Evolutionary conservation across 2,888 invertebrate genomes (phyloP).

Genomic region (Chloroclystis v-ata): DNA sequence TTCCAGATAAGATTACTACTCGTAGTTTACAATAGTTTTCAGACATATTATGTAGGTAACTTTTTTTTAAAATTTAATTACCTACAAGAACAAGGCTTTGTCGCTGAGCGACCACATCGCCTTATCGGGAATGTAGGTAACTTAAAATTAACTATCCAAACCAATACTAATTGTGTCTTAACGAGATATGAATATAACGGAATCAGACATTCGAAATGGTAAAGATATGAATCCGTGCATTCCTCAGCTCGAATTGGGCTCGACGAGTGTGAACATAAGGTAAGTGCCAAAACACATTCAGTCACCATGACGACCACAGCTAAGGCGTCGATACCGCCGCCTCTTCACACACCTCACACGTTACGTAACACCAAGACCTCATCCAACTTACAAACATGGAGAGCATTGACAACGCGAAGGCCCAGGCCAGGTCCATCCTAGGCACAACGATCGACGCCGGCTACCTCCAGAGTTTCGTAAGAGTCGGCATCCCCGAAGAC

Average conservation of each 20-base stretch:
- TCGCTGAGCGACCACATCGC: no score
- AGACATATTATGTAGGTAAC: no score
- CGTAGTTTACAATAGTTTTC: no score
- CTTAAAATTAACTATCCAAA: no score
- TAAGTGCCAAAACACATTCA: conserved; percentile 66
- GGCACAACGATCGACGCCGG: conserved; percentile 84
- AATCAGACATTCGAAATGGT: no score
- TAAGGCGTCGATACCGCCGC: conserved; percentile 66
- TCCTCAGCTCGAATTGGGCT: conserved; percentile 26
- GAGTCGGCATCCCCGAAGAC: conserved; percentile 80
- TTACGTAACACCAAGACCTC: conserved; percentile 50
- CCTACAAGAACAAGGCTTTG: no score
- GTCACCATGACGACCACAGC: conserved; percentile 68
- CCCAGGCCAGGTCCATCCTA: conserved; percentile 79
- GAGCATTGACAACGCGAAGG: conserved; percentile 59
- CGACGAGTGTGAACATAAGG: conserved; percentile 45
- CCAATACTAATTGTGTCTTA: no score
- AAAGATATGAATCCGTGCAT: conserved; percentile 23
- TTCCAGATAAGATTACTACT: no score
- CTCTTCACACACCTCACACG: conserved; percentile 51
- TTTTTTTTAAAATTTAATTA: no score
- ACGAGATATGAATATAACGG: no score
- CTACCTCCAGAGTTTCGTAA: conserved; percentile 87
- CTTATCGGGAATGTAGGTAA: no score
- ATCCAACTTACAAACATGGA: no score